Base-by-base conservation (phyloP, 2,797 vertebrate species). In the Oreonectes daqikongensis region DNA sequence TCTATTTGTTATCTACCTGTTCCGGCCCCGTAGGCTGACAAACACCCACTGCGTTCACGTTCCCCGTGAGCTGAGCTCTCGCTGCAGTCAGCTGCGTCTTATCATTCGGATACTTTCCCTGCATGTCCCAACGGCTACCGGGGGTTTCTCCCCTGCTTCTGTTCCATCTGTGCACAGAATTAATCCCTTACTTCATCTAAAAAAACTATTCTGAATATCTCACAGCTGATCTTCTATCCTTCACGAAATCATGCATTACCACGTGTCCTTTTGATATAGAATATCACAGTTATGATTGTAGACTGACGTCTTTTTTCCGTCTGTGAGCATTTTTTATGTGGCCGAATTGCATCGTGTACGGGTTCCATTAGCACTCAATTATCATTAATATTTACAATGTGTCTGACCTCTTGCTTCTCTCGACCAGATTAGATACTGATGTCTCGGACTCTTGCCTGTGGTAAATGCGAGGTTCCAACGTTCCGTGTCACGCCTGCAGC, bases 161-260 rank as follows among this genome's bases (percentile, higher is more conserved):
- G 17, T 52, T 61, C 75, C 75, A 77, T 77, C 75, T 77, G 75
- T 69, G 44, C 66, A 9, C 53, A 69, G 55, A 61, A 69, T 77
- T 61, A 63, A 69, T 77, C 57, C 66, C 22, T 18, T 38, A 50
- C 52, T 65, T 14, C 10, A 11, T 57, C 4, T 0, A 57, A 40
- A 4, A n/a, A 9, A 28, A 35, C 9, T 11, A 35, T 52, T 50
- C 52, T 15, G 2, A 30, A 20, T n/a, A 59, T 59, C 64, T 46
- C 55, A 57, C 24, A 66, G 20, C 50, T n/a, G 35, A 66, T 64
- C 59, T 38, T 1, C 69, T 61, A 18, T 32, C 38, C 11, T 11
- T 11, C 20, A 32, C 15, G 24, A 35, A 72, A 44, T 9, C 59
- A 53, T 61, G 24, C 22, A n/a, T 61, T 11, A 26, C 2, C 18